A percentile compares a stretch with the other conserved stretches of the same genome.
Conservation (phyloP, 2,888 invertebrate genomes). For the Podabrus alpinus region DNA sequence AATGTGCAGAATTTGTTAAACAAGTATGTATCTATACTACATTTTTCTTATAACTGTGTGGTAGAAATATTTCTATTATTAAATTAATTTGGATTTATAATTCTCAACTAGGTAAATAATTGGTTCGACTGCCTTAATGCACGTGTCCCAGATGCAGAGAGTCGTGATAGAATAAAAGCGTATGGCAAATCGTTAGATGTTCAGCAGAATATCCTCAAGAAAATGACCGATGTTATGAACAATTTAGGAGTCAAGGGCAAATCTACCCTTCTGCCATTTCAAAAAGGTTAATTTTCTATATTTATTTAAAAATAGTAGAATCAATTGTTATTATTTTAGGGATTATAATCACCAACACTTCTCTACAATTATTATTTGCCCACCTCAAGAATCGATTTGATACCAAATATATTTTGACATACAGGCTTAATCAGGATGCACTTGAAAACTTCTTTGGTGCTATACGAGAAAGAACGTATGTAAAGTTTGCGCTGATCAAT, state of each 20-base stretch:
- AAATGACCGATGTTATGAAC: constrained; percentile 11
- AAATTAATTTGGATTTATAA: too few relatives aligned
- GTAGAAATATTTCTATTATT: not conserved
- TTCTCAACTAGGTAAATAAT: not conserved
- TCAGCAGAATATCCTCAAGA: constrained; percentile 19
- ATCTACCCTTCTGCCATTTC: constrained; percentile 20
- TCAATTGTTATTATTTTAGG: not conserved
- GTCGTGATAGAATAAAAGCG: constrained; percentile 14
- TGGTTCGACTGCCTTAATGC: constrained; percentile 34
- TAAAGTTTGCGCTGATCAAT: too few relatives aligned
- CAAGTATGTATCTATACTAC: constrained; percentile 2
- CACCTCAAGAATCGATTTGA: constrained; percentile 9
- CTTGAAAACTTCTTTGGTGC: not conserved
- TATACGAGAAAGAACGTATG: too few relatives aligned
- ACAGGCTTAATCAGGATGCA: not conserved
- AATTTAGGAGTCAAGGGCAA: constrained; percentile 13
- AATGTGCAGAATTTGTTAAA: not conserved
- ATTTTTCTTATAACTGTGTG: too few relatives aligned
- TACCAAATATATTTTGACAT: constrained; percentile 16
- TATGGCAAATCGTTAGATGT: constrained; percentile 18
- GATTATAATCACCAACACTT: not conserved
- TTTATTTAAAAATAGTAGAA: not conserved
- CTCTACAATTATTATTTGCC: constrained; percentile 6
- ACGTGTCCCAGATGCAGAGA: constrained; percentile 16
- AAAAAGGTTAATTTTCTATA: constrained; percentile 23